Conservation (phyloP, 2,797 vertebrate genomes). For the Esox masquinongy region DNA sequence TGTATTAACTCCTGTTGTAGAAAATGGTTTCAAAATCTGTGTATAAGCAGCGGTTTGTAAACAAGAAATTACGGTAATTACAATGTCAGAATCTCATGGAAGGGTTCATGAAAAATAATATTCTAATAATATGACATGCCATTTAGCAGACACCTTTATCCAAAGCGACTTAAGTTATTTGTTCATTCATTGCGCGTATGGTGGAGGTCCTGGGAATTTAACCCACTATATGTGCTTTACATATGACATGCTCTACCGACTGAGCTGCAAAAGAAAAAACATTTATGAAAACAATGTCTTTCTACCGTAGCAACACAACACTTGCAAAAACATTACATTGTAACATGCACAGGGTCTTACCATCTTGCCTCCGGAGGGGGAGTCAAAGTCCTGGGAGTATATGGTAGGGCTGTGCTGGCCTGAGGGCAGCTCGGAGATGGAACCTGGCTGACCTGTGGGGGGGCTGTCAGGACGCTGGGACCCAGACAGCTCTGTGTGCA, state of each 20-base stretch:
- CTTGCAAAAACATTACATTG: background rate
- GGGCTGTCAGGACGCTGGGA: constrained; percentile 74
- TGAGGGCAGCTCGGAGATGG: constrained; percentile 58
- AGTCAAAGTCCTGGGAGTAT: constrained; percentile 81
- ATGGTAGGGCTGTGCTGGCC: constrained; percentile 62
- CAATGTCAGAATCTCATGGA: background rate
- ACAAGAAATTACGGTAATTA: no score
- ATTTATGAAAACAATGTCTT: background rate
- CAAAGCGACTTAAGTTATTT: no score
- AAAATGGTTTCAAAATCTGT: no score
- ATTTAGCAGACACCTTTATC: no score
- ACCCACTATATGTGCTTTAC: no score
- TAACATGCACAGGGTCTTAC: constrained; percentile 61
- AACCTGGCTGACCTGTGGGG: constrained; percentile 57
- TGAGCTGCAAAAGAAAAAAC: no score
- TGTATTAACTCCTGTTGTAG: no score
- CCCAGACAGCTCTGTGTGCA: constrained; percentile 76
- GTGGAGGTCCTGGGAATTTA: no score
- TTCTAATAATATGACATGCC: no score
- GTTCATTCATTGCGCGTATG: no score
- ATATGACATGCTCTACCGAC: no score
- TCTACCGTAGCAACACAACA: background rate
- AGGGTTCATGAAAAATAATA: background rate
- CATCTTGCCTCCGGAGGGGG: constrained; percentile 68
- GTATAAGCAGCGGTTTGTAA: no score